phyloP scores from a whole-genome alignment of 2,113 vertebrate genomes.

The Trichechus manatus region DNA sequence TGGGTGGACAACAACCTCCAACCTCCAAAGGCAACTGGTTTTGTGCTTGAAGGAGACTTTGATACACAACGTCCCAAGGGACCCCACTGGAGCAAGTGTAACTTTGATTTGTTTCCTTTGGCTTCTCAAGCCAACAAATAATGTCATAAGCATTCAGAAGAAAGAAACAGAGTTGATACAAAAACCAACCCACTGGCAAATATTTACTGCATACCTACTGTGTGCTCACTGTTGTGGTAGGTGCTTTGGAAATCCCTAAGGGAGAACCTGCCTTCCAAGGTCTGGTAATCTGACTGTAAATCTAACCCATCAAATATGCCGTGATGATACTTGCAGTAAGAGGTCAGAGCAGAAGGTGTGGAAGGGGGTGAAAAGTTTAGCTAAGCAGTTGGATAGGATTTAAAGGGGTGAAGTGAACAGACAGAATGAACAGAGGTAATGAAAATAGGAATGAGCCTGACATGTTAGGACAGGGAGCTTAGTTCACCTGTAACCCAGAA shows the following conservation, averaged over 20 bases:
- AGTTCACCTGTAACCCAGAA: not conserved
- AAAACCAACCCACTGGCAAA: not conserved
- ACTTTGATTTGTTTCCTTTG: not conserved
- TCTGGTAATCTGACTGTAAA: not conserved
- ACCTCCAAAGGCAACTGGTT: not conserved
- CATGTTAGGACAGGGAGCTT: not conserved
- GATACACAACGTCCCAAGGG: not conserved
- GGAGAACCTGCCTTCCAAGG: not conserved
- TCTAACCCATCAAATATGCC: not conserved
- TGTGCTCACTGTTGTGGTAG: not conserved
- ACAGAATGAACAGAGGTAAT: not conserved
- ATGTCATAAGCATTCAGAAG: not conserved
- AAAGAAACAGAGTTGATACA: not conserved
- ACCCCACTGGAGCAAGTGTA: not conserved
- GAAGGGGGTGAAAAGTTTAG: not conserved
- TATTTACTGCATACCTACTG: not conserved
- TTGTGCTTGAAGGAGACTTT: not conserved
- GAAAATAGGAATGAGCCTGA: not conserved
- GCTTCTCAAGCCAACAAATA: not conserved
- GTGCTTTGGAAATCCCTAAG: not conserved
- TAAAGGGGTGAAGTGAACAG: not conserved
- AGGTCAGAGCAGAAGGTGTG: not conserved
- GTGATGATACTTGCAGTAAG: not conserved
- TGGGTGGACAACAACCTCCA: not conserved
- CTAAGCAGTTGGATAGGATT: not conserved